Percentiles rank a stretch among this genome's conserved stretches.
phyloP scores from a whole-genome alignment of 2,797 vertebrate genomes.

The Ibycter americanus region DNA sequence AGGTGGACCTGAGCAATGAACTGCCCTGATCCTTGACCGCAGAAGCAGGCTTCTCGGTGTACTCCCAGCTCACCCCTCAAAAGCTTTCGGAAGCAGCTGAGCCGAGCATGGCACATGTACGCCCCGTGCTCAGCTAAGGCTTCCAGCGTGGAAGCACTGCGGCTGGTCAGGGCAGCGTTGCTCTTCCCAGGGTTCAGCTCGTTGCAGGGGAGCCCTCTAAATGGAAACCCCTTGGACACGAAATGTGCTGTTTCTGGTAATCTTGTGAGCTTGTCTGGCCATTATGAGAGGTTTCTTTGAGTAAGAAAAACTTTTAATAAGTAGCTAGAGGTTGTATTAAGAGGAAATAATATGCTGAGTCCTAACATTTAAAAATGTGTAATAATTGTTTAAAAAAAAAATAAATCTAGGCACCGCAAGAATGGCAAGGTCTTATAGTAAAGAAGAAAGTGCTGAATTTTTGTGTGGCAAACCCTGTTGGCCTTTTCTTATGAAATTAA shows the following conservation, averaged over 20 bases:
- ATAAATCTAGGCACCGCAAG: background rate
- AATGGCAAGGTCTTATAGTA: background rate
- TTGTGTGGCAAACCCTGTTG: background rate
- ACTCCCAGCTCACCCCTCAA: background rate
- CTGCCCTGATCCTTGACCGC: background rate
- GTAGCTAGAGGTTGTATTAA: background rate
- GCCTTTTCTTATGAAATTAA: background rate
- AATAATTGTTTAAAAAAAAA: background rate
- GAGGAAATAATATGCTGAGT: background rate
- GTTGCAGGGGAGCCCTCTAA: background rate
- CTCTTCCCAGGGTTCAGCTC: background rate
- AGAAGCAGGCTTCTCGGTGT: background rate
- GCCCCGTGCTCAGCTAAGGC: background rate
- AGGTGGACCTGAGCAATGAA: background rate
- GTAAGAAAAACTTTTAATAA: background rate
- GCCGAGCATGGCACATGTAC: background rate
- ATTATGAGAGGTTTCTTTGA: background rate
- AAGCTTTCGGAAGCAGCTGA: background rate
- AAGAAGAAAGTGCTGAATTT: background rate
- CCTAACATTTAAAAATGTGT: background rate
- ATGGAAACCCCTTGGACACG: background rate
- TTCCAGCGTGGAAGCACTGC: background rate
- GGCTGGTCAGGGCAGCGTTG: background rate
- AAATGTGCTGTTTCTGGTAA: background rate
- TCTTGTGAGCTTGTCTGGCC: background rate